These are phyloP conservation scores for Trichopria drosophilae DNA, from an alignment of 2,888 invertebrate genomes.

Conservation along the genomic window DNA sequence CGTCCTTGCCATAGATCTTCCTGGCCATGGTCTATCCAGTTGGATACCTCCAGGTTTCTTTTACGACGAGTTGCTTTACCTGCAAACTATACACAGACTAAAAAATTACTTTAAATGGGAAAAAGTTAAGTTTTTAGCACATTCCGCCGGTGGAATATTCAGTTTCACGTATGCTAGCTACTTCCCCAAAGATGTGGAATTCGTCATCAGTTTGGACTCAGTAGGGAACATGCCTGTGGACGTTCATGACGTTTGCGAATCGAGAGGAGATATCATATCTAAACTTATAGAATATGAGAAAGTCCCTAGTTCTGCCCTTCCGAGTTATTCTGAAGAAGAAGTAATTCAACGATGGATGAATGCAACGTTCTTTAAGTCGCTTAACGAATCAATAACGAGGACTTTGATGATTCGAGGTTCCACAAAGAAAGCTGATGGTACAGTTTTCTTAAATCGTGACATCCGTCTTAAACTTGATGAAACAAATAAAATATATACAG, in stretches of 20 bases:
- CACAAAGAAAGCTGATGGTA: conserved; percentile 51
- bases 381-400: conserved; percentile 40
- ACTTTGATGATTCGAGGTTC: conserved; percentile 36
- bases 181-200: conserved; percentile 66
- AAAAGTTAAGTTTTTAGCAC: conserved; percentile 68
- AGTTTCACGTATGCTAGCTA: conserved; percentile 65
- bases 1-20: too few species aligned
- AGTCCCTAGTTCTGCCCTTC: conserved; percentile 27
- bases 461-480: conserved; percentile 64
- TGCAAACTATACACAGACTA: conserved; percentile 62
- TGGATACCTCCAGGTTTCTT: conserved; percentile 66
- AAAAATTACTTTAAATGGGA: conserved; percentile 67
- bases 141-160: conserved; percentile 70
- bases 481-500: conserved; percentile 59
- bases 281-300: too few species aligned
- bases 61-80: conserved; percentile 59
- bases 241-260: too few species aligned
- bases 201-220: conserved; percentile 63
- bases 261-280: too few species aligned
- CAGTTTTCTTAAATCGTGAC: conserved; percentile 69
- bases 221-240: too few species aligned
- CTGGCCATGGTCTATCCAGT: conserved; percentile 69
- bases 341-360: conserved; percentile 59
- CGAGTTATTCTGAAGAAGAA: conserved; percentile 68
- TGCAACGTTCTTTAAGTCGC: conserved; percentile 32